These are phyloP conservation scores for Noctua fimbriata DNA, from an alignment of 2,888 invertebrate species.

Conservation along the genomic window DNA sequence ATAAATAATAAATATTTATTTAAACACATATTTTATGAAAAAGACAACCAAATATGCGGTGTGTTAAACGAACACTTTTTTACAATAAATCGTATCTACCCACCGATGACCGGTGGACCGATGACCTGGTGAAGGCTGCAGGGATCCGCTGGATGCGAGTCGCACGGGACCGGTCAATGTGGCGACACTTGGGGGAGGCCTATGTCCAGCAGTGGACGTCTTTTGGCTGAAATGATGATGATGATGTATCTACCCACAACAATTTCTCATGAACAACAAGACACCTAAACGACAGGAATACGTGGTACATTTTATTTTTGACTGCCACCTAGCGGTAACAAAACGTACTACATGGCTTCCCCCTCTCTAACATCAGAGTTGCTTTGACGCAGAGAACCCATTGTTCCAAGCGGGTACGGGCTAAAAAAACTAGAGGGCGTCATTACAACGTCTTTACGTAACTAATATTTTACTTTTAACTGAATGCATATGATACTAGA, in stretches of 20 bases:
- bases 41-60: background rate
- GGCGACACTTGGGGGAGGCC: no score
- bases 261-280: background rate
- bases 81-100: background rate
- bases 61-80: background rate
- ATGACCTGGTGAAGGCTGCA: no score
- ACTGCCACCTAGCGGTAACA: conserved; percentile 11
- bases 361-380: background rate
- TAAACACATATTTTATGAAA: background rate
- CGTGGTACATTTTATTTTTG: background rate
- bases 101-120: no score
- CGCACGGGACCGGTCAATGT: no score
- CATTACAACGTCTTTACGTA: background rate
- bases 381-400: no score
- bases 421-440: conserved; percentile 25
- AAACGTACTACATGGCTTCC: background rate
- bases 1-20: background rate
- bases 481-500: no score
- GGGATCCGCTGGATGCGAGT: no score
- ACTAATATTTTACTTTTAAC: no score
- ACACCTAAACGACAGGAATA: background rate
- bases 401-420: background rate
- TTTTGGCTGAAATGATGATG: no score
- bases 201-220: no score
- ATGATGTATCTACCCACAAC: background rate